Base-by-base conservation (phyloP, 2,797 vertebrate species). In the Sebastes steindachneri region DNA sequence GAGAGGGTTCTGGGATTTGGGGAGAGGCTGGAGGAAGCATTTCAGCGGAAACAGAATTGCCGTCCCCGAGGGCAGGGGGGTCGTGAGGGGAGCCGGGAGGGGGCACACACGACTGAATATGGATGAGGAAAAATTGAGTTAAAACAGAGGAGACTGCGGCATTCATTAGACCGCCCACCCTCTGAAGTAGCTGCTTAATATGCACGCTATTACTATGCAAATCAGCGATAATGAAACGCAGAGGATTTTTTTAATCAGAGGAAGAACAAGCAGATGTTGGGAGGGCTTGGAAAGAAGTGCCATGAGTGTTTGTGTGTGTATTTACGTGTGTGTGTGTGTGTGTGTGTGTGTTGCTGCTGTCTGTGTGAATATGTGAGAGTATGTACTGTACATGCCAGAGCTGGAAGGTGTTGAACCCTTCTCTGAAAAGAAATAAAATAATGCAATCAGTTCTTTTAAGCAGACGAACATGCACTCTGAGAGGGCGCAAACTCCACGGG, bases 161-260 rank as follows among this genome's bases (percentile, higher is more conserved):
- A 97, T 97, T 98, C 97, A 97, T 98, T 97, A 98, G 97, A 96
- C 97, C 96, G 96, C 97, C 97, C 97, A 97, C 96, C 97, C 96
- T 97, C 97, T 97, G 96, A 97, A 98, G 97, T 96, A 96, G 96
- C 96, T 96, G 95, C 95, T 98, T 99, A 99, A 99, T 98, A 99
- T 98, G 97, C 97, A 96, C 96, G 93, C 97, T 96, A 98, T 98
- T 98, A 98, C 97, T 97, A 99, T 98, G 97, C 97, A 98, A 98
- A 99, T 98, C 91, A 95, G 96, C 89, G 89, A 95, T 96, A 97
- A 97, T 97, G 95, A 95, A 96, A 95, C 94, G 87, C 94, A 92
- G 95, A 96, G 93, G 92, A 94, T 96, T 96, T 96, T 96, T 96
- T 96, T 92, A 96, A 95, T 96, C 94, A 92, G 93, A 95, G 77